Base-by-base conservation (phyloP, 1,140 invertebrate genomes). In the Acromyrmex heyeri region DNA sequence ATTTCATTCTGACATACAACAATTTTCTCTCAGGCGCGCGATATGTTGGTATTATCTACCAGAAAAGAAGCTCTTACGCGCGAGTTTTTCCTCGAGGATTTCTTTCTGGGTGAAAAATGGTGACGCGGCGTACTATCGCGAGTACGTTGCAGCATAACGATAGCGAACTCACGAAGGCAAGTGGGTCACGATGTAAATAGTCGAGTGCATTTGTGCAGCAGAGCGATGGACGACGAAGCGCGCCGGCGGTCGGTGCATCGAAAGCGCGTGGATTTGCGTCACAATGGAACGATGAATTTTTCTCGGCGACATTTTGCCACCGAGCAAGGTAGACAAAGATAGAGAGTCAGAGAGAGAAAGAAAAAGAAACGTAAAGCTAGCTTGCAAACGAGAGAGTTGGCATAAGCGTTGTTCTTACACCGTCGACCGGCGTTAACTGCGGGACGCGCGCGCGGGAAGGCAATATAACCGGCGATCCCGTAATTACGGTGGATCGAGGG, bases 261-360 rank as follows among this genome's bases (percentile, higher is more conserved):
- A 73, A 83, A 83, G 79, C 55, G 57, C 79, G 38, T 24, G 67
- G 79, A 83, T 83, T 83, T 83, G 79, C 79, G 79, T 83, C 69
- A 83, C 79, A 83, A 83, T 83, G 69, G 79, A 21, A 83, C 93
- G 93, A 93, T 90, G 86, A 85, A 92, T 92, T 92, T 91, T 91
- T 78, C 77, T 85, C 88, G 70, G 44, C 85, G 61, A 70, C 62
- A 69, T 79, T 79, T 79, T 55, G 77, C 62, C 30, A 79, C 77
- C 21, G 30, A 34, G 44, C 14, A 48, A 30, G 7, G 1, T 4
- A 64, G 30, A 44, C 38, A 14, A 27, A 34, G 14, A 64, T 1
- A 38, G 27, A 59, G 6, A 21, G 3, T 44, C 38, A 65, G 30
- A 12, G 3, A 38, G 0, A n/a, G 21, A 69, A n/a, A 38, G 34